These are phyloP conservation scores for Rhea pennata DNA, from an alignment of 2,113 vertebrate genomes.

Conservation along the genomic window DNA sequence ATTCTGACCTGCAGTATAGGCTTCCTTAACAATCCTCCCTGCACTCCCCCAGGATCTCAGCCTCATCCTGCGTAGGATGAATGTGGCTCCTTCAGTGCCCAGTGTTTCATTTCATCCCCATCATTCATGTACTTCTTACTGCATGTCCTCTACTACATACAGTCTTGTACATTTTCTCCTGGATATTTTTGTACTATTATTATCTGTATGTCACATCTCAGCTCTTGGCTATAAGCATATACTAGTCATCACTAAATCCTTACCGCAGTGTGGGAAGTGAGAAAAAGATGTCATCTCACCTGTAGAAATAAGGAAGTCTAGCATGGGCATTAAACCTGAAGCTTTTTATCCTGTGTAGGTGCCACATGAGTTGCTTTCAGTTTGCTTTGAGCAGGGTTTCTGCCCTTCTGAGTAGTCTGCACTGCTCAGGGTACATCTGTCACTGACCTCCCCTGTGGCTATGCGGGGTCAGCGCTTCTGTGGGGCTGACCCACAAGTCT, in stretches of 20 bases:
- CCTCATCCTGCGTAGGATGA: no score
- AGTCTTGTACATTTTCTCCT: background rate
- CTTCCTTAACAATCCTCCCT: no score
- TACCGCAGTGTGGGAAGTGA: fast-evolving
- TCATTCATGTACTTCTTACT: background rate
- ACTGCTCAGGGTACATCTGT: background rate
- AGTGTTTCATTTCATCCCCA: no score
- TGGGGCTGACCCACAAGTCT: background rate
- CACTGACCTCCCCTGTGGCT: background rate
- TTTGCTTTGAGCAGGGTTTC: background rate
- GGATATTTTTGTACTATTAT: background rate
- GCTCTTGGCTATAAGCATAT: background rate
- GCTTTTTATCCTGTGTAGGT: fast-evolving
- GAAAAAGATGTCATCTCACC: background rate
- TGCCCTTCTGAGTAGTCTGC: background rate
- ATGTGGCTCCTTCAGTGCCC: no score
- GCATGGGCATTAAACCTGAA: background rate
- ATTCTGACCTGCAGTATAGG: no score
- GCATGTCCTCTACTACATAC: background rate
- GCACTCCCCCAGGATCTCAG: no score
- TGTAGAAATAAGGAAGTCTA: background rate
- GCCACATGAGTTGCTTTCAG: background rate
- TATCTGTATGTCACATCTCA: background rate
- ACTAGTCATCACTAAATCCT: background rate
- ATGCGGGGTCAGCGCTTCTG: background rate